Evolutionary conservation across 1,140 invertebrate genomes (phyloP).

Genomic region (Drosophila triauraria): DNA sequence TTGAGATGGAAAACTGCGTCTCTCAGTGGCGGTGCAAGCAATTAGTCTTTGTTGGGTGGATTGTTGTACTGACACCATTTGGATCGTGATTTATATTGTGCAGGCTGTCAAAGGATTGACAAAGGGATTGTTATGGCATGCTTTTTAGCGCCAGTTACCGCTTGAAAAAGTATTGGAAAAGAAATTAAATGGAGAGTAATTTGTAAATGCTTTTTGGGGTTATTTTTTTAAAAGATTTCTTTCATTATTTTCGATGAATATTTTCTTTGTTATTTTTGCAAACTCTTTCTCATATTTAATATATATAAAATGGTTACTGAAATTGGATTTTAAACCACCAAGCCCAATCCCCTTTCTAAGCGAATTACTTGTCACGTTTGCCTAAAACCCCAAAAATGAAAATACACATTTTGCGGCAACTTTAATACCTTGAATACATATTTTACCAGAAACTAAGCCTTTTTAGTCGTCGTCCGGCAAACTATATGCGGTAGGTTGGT

Average conservation of each 20-base stretch:
- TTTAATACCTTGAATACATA: constrained; percentile 46
- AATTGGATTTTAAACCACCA: background rate
- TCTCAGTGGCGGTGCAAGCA: constrained; percentile 25
- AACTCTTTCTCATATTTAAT: background rate
- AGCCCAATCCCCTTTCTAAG: no score
- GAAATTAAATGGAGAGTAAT: constrained; percentile 5
- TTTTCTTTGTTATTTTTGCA: background rate
- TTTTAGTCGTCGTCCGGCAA: constrained; percentile 5
- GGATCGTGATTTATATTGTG: constrained; percentile 48
- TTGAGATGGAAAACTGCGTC: constrained; percentile 47
- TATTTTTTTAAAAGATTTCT: background rate
- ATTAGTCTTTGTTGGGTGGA: constrained; percentile 53
- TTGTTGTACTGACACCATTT: constrained; percentile 49
- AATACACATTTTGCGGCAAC: background rate
- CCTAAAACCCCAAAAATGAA: constrained; percentile 6
- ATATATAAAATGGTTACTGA: background rate
- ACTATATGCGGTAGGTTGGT: constrained; percentile 22
- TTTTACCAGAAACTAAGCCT: constrained; percentile 30
- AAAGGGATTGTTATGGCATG: constrained; percentile 30
- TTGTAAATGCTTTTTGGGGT: background rate
- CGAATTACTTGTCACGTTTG: constrained; percentile 18
- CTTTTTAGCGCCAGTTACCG: constrained; percentile 21
- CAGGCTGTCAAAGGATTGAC: constrained; percentile 36
- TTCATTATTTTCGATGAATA: background rate
- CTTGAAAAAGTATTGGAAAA: background rate